These are phyloP conservation scores for Anhinga rufa DNA, from an alignment of 2,113 vertebrate species.

Conservation along the genomic window DNA sequence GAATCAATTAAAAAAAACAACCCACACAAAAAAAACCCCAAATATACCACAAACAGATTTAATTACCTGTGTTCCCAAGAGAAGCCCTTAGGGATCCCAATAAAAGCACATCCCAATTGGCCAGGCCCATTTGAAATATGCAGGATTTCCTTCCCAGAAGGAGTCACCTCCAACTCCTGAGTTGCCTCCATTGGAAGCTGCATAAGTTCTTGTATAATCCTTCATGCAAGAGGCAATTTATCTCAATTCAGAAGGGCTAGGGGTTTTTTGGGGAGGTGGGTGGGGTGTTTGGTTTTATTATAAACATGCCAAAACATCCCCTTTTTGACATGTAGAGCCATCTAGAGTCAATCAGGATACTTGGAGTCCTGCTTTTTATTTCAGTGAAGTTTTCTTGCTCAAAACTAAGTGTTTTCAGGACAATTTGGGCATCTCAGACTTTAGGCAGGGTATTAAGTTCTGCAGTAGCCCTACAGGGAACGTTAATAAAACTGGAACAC, in stretches of 20 bases:
- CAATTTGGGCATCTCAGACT: neutral
- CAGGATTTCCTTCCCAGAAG: neutral
- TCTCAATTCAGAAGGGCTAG: too few species aligned
- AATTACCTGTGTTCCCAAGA: neutral
- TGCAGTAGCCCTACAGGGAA: neutral
- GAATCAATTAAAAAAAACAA: neutral
- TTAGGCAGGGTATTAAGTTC: neutral
- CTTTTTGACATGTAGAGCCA: neutral
- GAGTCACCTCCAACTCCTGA: accelerated
- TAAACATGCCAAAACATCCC: neutral
- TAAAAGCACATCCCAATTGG: accelerated
- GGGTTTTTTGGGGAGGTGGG: too few species aligned
- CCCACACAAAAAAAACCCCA: too few species aligned
- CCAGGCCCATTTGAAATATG: neutral
- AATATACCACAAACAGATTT: neutral
- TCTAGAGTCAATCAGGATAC: neutral
- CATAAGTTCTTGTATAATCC: accelerated
- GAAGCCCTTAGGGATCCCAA: neutral
- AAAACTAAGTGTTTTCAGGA: neutral
- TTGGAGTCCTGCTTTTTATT: neutral
- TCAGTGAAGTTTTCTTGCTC: neutral
- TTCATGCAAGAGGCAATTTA: neutral
- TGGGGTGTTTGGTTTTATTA: neutral
- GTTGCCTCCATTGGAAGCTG: neutral
- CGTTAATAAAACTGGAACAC: neutral